A percentile compares a stretch with the other conserved stretches of the same genome.
Evolutionary conservation across 2,113 vertebrate species (phyloP).

Genomic region (Scolopax mira): DNA sequence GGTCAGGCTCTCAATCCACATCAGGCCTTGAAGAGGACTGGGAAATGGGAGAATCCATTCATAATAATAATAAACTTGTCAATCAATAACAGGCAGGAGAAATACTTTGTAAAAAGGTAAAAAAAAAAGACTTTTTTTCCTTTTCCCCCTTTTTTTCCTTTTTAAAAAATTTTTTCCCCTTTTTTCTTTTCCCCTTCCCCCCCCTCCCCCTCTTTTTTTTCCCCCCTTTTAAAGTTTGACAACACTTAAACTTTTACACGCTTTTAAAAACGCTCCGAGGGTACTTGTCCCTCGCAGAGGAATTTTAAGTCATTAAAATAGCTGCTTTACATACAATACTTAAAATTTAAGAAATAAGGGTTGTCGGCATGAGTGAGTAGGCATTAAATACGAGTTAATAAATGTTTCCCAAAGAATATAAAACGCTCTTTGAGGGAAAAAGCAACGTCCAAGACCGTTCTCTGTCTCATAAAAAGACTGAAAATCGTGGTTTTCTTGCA

Average conservation of each 20-base stretch:
- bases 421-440: neutral
- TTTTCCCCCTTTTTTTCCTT: no score
- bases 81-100: conserved; percentile 56
- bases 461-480: neutral
- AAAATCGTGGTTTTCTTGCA: neutral
- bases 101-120: conserved; percentile 23
- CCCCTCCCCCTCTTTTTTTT: no score
- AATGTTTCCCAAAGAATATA: neutral
- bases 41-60: conserved; percentile 62
- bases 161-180: no score
- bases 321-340: neutral
- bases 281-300: neutral
- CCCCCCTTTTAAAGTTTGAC: neutral
- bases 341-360: neutral
- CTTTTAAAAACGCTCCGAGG: neutral
- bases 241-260: neutral
- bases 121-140: neutral
- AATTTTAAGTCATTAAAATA: neutral
- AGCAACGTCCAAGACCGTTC: neutral
- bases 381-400: neutral
- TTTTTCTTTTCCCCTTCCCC: no score
- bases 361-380: neutral
- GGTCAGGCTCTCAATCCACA: conserved; percentile 58
- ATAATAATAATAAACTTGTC: conserved; percentile 65
- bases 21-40: conserved; percentile 54